Evolutionary conservation across 2,797 vertebrate species (phyloP), one percentile per base, ranked within the genome.

Genomic region (Chaetodon trifasciatus): DNA sequence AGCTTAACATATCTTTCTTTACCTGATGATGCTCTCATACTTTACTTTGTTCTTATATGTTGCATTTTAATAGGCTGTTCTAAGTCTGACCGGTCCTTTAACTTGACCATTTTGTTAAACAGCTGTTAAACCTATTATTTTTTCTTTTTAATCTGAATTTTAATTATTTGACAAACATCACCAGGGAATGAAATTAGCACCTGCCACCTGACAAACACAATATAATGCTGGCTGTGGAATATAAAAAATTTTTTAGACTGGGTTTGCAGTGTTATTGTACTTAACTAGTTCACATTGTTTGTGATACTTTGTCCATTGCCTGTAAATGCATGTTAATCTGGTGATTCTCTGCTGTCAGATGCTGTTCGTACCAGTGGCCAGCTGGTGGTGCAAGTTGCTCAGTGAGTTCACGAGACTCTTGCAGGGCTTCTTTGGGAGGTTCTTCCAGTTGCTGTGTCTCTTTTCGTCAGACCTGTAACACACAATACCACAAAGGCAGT

Each of bases 341-440:
- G 1, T 24, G 3, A 39, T 10, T 37, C 8, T 23, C 6, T 47
- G 8, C 15, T 13, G 42, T 21, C 0, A 69, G 63, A 8, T 80
- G 91, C 46, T 7, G 68, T 89, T 81, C 23, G 12, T 95, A 99
- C 98, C 97, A 74, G 95, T 94, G 89, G 91, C 94, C 74, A 99
- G 95, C 82, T 97, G 97, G 65, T 95, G 96, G 89, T 97, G 93
- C 81, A 99, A 90, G 91, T 96, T 97, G 95, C 91, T 96, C 81
- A 99, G 95, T 15, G 95, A 94, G 93, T 94, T 96, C 13, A 97
- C 84, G 11, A 99, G 96, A 90, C 81, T 96, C 94, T 99, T 99
- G 93, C 97, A 96, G 0, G 98, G 97, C 79, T 98, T 99, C 95
- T 99, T 99, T 58, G 98, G 98, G 88, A 99, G 97, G 70, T 97